Evolutionary conservation across 2,888 invertebrate species (phyloP).

Genomic region (Zygothrica quintamaculata): DNA sequence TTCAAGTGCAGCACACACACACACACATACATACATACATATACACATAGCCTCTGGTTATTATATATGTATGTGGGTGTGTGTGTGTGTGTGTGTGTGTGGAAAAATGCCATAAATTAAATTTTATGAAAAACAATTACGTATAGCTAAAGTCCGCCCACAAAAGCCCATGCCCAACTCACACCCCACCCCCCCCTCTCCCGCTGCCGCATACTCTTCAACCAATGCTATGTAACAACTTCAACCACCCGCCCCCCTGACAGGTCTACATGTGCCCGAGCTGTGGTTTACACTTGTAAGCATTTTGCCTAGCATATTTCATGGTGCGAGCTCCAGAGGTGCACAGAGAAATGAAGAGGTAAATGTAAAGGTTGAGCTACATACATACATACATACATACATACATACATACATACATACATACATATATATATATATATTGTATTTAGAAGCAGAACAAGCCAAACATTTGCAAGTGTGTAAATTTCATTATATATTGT

Average conservation of each 20-base stretch:
- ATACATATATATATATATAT: too few species aligned
- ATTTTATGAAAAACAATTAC: constrained; percentile 80
- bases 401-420: too few species aligned
- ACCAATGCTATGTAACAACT: too few species aligned
- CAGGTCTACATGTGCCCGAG: constrained; percentile 68
- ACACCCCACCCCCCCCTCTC: constrained; percentile 1
- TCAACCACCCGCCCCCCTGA: constrained; percentile 28
- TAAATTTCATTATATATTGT: constrained; percentile 69
- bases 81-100: constrained; percentile 29
- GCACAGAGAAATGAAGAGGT: background rate
- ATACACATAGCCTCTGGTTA: background rate
- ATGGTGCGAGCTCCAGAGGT: constrained; percentile 22
- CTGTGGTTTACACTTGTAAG: constrained; percentile 80
- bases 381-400: background rate
- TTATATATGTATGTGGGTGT: constrained; percentile 3
- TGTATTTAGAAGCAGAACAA: constrained; percentile 34
- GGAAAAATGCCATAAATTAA: constrained; percentile 77
- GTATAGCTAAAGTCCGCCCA: constrained; percentile 53
- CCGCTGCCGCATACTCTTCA: constrained; percentile 3
- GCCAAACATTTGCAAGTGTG: constrained; percentile 71
- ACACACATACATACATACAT: constrained; percentile 19
- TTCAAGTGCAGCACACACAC: constrained; percentile 66
- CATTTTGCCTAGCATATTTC: constrained; percentile 75
- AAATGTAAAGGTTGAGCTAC: background rate
- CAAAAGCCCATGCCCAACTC: constrained; percentile 11